Evolutionary conservation across 2,113 vertebrate genomes (phyloP).

Genomic region (Platycercus adscitus): DNA sequence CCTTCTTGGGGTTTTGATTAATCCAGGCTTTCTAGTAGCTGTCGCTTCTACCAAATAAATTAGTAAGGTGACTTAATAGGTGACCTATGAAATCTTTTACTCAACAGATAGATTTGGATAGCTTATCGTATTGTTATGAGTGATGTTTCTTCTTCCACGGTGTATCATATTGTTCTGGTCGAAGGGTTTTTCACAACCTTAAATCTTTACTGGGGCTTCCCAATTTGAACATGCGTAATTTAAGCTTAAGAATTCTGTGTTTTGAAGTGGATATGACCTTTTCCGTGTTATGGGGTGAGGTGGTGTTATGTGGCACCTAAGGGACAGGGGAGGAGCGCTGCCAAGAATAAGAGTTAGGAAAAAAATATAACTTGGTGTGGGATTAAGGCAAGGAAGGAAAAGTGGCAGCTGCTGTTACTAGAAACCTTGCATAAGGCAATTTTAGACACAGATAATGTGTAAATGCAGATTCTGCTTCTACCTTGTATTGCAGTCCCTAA

Average conservation of each 20-base stretch:
- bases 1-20: background rate
- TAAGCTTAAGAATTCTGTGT: background rate
- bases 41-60: background rate
- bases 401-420: background rate
- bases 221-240: background rate
- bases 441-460: background rate
- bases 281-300: background rate
- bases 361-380: background rate
- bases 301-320: background rate
- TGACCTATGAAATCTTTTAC: background rate
- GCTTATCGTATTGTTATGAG: background rate
- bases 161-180: background rate
- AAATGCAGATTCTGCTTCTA: background rate
- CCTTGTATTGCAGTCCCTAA: background rate
- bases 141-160: background rate
- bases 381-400: background rate
- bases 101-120: background rate
- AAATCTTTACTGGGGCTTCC: background rate
- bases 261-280: background rate
- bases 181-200: background rate
- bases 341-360: background rate
- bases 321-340: background rate
- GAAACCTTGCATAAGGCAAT: background rate
- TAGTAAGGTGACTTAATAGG: background rate
- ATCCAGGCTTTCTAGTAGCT: background rate